Base-by-base conservation (phyloP, 2,888 invertebrate genomes). In the Panopea generosa region DNA sequence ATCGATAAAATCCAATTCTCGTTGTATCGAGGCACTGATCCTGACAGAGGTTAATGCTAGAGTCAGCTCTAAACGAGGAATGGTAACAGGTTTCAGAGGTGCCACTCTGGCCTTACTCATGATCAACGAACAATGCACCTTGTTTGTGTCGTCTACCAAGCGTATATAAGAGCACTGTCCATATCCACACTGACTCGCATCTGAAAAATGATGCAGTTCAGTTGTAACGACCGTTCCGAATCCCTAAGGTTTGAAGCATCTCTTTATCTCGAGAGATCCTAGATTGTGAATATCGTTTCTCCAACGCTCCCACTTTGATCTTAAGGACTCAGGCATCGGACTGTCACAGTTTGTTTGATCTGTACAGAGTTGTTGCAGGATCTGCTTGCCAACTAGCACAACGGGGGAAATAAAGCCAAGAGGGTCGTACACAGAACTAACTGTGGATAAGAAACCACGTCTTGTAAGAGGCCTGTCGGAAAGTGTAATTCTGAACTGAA, bases 141-240 rank as follows among this genome's bases (percentile, higher is more conserved):
- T 22, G 16, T 56, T 29, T 45, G 43, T 29, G n/a, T n/a, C n/a
- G 38, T 57, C 50, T 7, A 72, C 47, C 20, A 81, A 22, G 27
- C 81, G 47, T 11, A 83, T 43, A 69, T 83, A 83, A 11, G 79
- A 75, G 52, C 75, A 79, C 47, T 75, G 69, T 11, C 83, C 81
- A 60, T 85, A 85, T 67, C 57, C 45, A 47, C 20, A 38, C 50
- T n/a, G 29, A 67, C 45, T 40, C 57, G 56, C 67, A 49, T 57
- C 67, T 56, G 76, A 77, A 18, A 66, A 66, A 55, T 61, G 69
- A 40, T 66, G 40, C 9, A 59, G 43, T 59, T 59, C 59, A 59
- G 40, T 59, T 2, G 6, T 22, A 43, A 43, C 40, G 55, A 67
- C 61, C 2, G 59, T 40, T 11, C 70, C 73, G 60, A 84, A 81